Evolutionary conservation across 2,797 vertebrate species (phyloP), one percentile per base, ranked within the genome.

Genomic region (Acrossocheilus wenchowensis): DNA sequence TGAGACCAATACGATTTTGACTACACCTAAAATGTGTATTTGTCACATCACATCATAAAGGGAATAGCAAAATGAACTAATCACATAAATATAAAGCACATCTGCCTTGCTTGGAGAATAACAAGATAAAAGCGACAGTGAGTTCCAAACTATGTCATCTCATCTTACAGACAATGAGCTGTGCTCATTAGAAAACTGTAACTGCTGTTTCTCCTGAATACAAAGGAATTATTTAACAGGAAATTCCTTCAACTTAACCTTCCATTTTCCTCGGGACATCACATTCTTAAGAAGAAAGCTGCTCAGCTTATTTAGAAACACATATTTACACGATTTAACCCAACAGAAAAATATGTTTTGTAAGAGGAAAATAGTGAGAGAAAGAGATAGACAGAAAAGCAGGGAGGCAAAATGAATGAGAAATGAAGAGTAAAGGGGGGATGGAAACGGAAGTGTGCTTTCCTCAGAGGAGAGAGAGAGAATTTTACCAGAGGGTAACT

Each of bases 401-500:
- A 64, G 62, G 57, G 48, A 57, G 68, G 68, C 23, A 60, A 52
- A 68, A 82, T 64, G 2, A 88, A 75, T 78, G 6, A 62, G 60
- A 41, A 78, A 84, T n/a, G 12, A 74, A 66, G 15, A 85, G 19
- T 2, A 71, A 86, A n/a, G 74, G 77, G 50, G 87, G 88, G 86
- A 86, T 78, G 69, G 66, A 87, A 74, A 57, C 45, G 78, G 7
- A 89, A 73, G 30, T 72, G 41, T 36, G 81, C 57, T 80, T 84
- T 75, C 34, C 60, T 68, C 71, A 34, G 4, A 79, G 48, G 78
- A 50, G 71, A 78, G 66, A 86, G 64, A 69, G 60, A 69, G 54
- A 88, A 78, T 78, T 78, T 82, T 77, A 71, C 87, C 79, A 39
- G 86, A 86, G 82, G 87, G 74, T 68, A 83, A 85, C 34, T 81